These are phyloP conservation scores for Myxocyprinus asiaticus DNA, from an alignment of 2,113 vertebrate genomes.

Conservation along the genomic window DNA sequence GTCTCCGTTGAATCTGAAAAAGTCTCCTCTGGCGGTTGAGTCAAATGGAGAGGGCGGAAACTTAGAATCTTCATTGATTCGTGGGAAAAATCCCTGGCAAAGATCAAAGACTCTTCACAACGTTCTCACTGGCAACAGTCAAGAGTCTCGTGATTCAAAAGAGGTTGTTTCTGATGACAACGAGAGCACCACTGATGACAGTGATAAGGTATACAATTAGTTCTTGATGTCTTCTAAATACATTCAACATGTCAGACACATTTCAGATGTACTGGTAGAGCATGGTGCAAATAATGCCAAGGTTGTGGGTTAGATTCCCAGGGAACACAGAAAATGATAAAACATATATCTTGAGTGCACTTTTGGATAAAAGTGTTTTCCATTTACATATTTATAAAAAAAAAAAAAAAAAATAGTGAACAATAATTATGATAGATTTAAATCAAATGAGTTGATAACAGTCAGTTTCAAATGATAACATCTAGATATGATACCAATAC, in stretches of 20 bases:
- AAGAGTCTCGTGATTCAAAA: constrained; percentile 51
- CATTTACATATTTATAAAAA: no score
- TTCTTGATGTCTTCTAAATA: not conserved
- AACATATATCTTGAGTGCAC: no score
- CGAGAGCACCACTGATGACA: constrained; percentile 50
- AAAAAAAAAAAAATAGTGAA: no score
- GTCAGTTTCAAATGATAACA: no score
- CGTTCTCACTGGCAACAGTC: constrained; percentile 48
- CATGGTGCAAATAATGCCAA: no score
- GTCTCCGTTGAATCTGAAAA: constrained; percentile 52
- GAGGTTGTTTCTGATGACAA: constrained; percentile 47
- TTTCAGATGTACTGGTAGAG: not conserved
- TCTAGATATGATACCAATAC: no score
- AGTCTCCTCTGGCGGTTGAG: constrained; percentile 67
- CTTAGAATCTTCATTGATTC: constrained; percentile 41
- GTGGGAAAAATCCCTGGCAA: constrained; percentile 52
- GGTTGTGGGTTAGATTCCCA: no score
- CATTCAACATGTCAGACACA: not conserved
- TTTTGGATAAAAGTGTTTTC: no score
- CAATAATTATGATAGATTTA: not conserved
- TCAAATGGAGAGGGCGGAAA: constrained; percentile 53
- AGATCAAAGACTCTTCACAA: constrained; percentile 72
- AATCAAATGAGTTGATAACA: no score
- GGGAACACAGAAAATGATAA: no score
- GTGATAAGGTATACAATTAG: constrained; percentile 65